Conservation (phyloP, 2,888 invertebrate species). For the Zeuzera pyrina region DNA sequence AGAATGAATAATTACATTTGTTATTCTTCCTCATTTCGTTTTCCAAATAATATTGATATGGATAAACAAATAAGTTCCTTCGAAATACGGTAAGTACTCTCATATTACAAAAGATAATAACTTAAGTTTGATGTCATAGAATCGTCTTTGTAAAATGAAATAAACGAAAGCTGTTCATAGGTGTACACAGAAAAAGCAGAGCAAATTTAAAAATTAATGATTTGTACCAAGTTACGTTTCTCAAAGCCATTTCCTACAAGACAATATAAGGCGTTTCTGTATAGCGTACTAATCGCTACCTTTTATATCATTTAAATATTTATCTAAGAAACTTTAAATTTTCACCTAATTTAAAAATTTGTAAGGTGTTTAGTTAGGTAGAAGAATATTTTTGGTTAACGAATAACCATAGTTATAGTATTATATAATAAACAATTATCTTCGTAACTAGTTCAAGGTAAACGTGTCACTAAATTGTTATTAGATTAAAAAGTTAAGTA, state of each 20-base stretch:
- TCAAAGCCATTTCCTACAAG: slow-evolving; percentile 40
- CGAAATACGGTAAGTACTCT: no score
- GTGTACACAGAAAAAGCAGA: no score
- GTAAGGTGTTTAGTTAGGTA: slow-evolving; percentile 64
- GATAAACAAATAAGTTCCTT: no score
- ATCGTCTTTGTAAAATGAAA: no score
- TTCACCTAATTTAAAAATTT: slow-evolving; percentile 49
- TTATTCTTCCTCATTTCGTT: no score
- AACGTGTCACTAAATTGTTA: slow-evolving; percentile 43
- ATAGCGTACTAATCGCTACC: slow-evolving; percentile 43
- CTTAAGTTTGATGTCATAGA: no score
- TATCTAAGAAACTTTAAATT: slow-evolving; percentile 51
- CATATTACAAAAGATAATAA: no score
- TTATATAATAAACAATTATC: slow-evolving; percentile 44
- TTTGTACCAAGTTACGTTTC: no score
- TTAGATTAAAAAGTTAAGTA: slow-evolving; percentile 51
- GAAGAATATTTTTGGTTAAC: slow-evolving; percentile 67
- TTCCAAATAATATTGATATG: no score
- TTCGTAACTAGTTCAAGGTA: slow-evolving; percentile 39
- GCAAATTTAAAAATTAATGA: no score
- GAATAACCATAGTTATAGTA: slow-evolving; percentile 46
- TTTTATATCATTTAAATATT: slow-evolving; percentile 32
- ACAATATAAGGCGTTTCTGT: slow-evolving; percentile 44
- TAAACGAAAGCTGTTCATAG: no score
- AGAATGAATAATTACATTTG: no score